Base-by-base conservation (phyloP, 2,888 invertebrate genomes). In the Cephus pulcher region DNA sequence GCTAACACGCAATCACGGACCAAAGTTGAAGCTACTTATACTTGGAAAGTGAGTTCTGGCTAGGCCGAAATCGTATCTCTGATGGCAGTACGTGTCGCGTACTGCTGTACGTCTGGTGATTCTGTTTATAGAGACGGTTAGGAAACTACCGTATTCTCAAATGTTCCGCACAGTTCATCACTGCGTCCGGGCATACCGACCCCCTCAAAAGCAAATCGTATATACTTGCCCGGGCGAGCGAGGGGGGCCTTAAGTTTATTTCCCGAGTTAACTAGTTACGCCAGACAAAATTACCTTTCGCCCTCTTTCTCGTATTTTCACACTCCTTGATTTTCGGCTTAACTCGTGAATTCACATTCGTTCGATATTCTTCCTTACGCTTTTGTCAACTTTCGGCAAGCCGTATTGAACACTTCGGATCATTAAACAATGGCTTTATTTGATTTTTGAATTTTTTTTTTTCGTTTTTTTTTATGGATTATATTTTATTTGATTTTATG, bases 61-160 rank as follows among this genome's bases (percentile, higher is more conserved):
- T 76, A 34, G 40, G 74, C 33, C 74, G 79, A 75, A 77, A 78
- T 81, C 79, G 79, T 79, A 81, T 79, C 84, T 81, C 78, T 79
- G 74, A 80, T 23, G 15, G 56, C 56, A 56, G 56, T 23, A 56
- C 56, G 56, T 56, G 56, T 56, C 56, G 56, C 23, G 15, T 23
- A 23, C 23, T 9, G 23, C 12, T 35, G 23, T 23, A 56, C 23
- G 23, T 6, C 23, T 23, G 56, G 1, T 23, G 56, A 56, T 56
- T 23, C 23, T 56, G 56, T 56, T 56, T 56, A 23, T 56, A 56
- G 23, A 56, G 56, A 56, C 56, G 56, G 9, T 56, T 23, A 56
- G 56, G 56, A 9, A 56, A 23, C 56, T 56, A 23, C 56, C 56
- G 23, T 23, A 23, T 56, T 23, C 56, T 56, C 6, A 23, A 56